These are phyloP conservation scores for Zygaena filipendulae DNA, from an alignment of 2,888 invertebrate species.

Conservation along the genomic window DNA sequence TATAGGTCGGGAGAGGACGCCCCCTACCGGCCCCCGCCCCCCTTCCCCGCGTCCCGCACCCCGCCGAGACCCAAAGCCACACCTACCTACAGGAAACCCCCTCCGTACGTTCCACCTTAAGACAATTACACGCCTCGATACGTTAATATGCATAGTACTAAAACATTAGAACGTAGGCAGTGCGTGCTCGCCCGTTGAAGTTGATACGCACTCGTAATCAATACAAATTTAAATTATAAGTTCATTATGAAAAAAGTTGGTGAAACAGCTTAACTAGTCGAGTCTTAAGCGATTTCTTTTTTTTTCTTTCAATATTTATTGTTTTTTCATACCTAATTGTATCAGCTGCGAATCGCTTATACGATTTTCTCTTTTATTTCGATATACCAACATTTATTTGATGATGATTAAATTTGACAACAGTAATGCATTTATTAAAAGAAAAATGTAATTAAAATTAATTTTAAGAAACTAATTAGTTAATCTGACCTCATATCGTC, in stretches of 20 bases:
- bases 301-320: too few relatives aligned
- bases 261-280: constrained; percentile 21
- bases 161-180: too few relatives aligned
- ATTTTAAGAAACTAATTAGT: not conserved
- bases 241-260: too few relatives aligned
- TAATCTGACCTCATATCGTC: constrained; percentile 32
- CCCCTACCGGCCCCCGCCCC: constrained; percentile 92
- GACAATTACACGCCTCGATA: constrained; percentile 15
- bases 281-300: constrained; percentile 17
- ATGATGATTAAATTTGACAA: too few relatives aligned
- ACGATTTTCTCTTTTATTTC: too few relatives aligned
- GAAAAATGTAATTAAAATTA: constrained; percentile 13
- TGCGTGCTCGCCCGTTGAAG: too few relatives aligned
- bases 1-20: constrained; percentile 74
- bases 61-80: constrained; percentile 85
- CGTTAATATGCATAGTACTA: not conserved
- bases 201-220: too few relatives aligned
- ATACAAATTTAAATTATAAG: too few relatives aligned
- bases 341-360: too few relatives aligned
- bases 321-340: too few relatives aligned
- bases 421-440: constrained; percentile 40
- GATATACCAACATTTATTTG: too few relatives aligned
- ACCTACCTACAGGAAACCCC: constrained; percentile 94
- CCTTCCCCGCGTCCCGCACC: constrained; percentile 80
- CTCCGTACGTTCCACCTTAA: constrained; percentile 98